Conservation (phyloP, 1,140 invertebrate genomes). For the Schlechtendalia chinensis region DNA sequence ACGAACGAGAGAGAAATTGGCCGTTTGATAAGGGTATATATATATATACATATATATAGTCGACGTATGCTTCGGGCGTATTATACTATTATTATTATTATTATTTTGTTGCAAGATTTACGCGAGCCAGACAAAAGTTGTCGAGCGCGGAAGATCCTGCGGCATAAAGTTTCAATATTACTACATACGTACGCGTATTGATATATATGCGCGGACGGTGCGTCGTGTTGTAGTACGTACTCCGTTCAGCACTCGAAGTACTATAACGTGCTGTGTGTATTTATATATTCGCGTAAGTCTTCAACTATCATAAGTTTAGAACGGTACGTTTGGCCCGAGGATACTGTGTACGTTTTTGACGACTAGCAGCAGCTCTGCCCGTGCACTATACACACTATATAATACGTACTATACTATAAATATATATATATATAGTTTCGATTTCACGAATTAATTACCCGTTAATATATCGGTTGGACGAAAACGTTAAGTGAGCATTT, state of each 20-base stretch:
- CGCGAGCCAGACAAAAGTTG: background rate
- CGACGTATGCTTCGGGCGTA: too few relatives aligned
- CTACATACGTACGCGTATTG: background rate
- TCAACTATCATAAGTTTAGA: background rate
- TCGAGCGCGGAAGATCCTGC: background rate
- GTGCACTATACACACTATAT: too few relatives aligned
- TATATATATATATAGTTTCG: background rate
- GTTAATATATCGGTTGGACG: background rate
- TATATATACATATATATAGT: too few relatives aligned
- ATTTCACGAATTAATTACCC: background rate
- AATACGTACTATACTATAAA: too few relatives aligned
- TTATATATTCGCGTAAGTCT: background rate
- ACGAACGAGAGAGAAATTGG: too few relatives aligned
- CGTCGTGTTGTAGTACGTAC: background rate
- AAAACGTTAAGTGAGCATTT: background rate
- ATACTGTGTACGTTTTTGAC: background rate
- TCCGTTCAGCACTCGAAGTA: background rate
- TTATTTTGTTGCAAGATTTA: background rate
- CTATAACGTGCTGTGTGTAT: background rate
- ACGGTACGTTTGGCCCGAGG: background rate
- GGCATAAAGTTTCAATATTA: background rate
- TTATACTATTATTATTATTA: too few relatives aligned
- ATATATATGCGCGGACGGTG: background rate
- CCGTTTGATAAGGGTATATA: too few relatives aligned
- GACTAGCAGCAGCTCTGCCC: background rate